Evolutionary conservation across 2,797 vertebrate species (phyloP).

Genomic region (Spinus olivaceus): DNA sequence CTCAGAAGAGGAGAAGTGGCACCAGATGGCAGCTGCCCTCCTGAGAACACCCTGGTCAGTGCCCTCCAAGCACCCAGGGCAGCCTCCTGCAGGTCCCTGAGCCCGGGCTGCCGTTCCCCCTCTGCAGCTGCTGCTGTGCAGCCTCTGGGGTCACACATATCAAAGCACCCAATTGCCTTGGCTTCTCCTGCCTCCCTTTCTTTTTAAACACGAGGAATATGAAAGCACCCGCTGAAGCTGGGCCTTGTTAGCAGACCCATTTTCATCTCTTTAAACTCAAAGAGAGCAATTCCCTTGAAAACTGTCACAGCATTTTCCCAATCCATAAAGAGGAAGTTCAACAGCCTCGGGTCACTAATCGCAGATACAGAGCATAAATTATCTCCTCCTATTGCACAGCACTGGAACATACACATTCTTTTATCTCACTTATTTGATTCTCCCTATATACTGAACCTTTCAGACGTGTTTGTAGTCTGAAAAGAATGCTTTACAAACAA

Average conservation of each 20-base stretch:
- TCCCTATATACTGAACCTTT: not conserved
- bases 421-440: constrained; percentile 50
- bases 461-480: not conserved
- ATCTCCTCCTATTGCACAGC: constrained; percentile 23
- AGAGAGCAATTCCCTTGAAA: constrained; percentile 71
- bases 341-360: constrained; percentile 78
- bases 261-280: constrained; percentile 64
- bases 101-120: not conserved
- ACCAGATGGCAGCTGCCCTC: not conserved
- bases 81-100: not conserved
- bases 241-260: constrained; percentile 62
- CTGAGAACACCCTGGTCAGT: fast-evolving
- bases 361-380: constrained; percentile 37
- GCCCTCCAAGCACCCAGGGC: not conserved
- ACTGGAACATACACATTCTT: constrained; percentile 8
- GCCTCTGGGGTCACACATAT: not conserved
- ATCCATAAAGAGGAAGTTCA: constrained; percentile 80
- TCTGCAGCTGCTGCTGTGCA: not conserved
- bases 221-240: constrained; percentile 54
- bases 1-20: not conserved
- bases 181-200: no score
- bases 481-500: not conserved
- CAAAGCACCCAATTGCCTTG: constrained; percentile 36
- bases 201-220: not conserved
- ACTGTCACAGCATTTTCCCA: constrained; percentile 72